Percentiles rank a stretch among this genome's conserved stretches.
Evolutionary conservation across 2,888 invertebrate species (phyloP).

Genomic region (Abrostola triplasia): DNA sequence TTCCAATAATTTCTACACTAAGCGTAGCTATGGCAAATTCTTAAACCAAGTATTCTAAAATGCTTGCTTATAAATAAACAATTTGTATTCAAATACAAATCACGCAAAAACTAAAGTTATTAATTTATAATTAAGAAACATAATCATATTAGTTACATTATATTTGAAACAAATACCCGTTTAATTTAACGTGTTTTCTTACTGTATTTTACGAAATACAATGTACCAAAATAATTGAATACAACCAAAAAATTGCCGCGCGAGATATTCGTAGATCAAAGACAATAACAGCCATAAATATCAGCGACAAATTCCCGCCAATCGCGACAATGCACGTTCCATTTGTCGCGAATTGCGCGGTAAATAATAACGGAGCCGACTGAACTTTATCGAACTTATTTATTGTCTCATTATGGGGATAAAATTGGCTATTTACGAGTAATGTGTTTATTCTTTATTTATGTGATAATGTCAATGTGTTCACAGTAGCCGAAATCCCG

Average conservation of each 20-base stretch:
- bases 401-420: conserved; percentile 80
- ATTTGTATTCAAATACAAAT: no score
- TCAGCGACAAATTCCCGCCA: conserved; percentile 79
- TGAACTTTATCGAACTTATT: conserved; percentile 83
- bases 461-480: conserved; percentile 34
- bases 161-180: no score
- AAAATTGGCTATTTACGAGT: conserved; percentile 59
- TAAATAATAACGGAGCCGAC: conserved; percentile 78
- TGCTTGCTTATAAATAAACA: no score
- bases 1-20: no score
- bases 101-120: no score
- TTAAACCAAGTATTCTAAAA: no score
- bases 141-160: no score
- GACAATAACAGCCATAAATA: conserved; percentile 78
- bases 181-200: no score
- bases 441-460: conserved; percentile 58
- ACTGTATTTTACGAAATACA: not conserved
- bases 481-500: not conserved
- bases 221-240: not conserved
- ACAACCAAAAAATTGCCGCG: not conserved
- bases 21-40: no score
- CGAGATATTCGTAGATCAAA: conserved; percentile 62
- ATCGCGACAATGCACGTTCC: conserved; percentile 80
- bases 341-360: conserved; percentile 78
- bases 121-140: no score